Base-by-base conservation (phyloP, 2,888 invertebrate species). In the Matsumyia berberina region DNA sequence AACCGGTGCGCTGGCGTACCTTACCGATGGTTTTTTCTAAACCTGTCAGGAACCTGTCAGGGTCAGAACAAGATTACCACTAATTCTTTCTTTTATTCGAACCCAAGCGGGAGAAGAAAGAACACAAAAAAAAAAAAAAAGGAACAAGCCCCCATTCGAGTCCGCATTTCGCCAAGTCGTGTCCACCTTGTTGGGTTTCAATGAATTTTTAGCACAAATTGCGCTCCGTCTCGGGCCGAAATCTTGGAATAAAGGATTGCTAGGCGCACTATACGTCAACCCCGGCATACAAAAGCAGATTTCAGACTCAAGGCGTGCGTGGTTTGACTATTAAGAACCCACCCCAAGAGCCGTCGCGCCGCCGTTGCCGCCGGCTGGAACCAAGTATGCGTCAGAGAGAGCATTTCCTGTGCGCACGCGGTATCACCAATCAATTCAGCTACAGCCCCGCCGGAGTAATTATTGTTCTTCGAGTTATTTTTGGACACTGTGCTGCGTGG, bases 1-100 rank as follows among this genome's bases (percentile, higher is more conserved):
- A 24, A 15, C 12, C 11, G 42, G 44, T 19, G 31, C 31, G 53
- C 35, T 12, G 55, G 15, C 62, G 79, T 83, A 67, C 79, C 64
- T 62, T 79, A 79, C 83, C 73, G 73, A 74, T 67, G 72, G 49
- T 46, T 66, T 24, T 78, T 72, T 67, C 60, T 78, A 70, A 83
- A 83, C 83, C 82, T 82, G 82, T 82, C 82, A 72, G 57, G 58
- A 82, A 72, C 82, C 79, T 83, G 83, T 79, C 83, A 83, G 83
- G 83, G 83, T 79, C 79, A 80, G 53, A 73, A 80, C 79, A 69
- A 73, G 83, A 83, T 74, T 73, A 64, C 83, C 35, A 73, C 82
- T 83, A 78, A 83, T 83, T 83, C 78, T 49, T 55, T 83, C 60
- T 58, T 49, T 51, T 69, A 46, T 57, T 62, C 17, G 8, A 29